Evolutionary conservation across 2,113 vertebrate species (phyloP).

Genomic region (Coturnix japonica): DNA sequence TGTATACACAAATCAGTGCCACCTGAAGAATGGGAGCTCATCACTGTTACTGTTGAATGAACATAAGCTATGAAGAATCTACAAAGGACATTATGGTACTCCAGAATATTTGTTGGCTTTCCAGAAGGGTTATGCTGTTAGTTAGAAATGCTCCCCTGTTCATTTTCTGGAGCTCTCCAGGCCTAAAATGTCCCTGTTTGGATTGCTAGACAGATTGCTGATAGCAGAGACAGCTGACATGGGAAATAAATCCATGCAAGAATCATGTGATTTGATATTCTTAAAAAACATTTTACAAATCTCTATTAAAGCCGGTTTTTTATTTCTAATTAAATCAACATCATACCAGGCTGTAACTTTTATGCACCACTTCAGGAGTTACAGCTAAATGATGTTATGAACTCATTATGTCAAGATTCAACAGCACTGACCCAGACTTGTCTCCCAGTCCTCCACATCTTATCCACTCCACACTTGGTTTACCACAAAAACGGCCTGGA

Average conservation of each 20-base stretch:
- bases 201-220: neutral
- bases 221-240: neutral
- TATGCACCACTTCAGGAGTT: neutral
- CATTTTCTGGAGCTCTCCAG: neutral
- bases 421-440: neutral
- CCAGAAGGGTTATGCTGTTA: accelerated
- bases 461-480: constrained; percentile 5
- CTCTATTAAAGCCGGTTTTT: neutral
- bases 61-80: neutral
- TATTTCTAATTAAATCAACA: constrained; percentile 32
- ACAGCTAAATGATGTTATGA: neutral
- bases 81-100: neutral
- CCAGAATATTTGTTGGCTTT: neutral
- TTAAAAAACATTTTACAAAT: neutral
- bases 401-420: constrained; percentile 1
- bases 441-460: neutral
- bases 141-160: neutral
- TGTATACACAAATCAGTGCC: neutral
- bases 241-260: neutral
- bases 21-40: neutral
- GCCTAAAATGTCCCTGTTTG: neutral
- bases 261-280: neutral
- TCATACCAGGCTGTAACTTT: neutral
- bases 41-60: neutral
- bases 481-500: constrained; percentile 10